A percentile compares a stretch with the other conserved stretches of the same genome.
phyloP scores from a whole-genome alignment of 2,888 invertebrate genomes.

The Parasteatoda lunata region DNA sequence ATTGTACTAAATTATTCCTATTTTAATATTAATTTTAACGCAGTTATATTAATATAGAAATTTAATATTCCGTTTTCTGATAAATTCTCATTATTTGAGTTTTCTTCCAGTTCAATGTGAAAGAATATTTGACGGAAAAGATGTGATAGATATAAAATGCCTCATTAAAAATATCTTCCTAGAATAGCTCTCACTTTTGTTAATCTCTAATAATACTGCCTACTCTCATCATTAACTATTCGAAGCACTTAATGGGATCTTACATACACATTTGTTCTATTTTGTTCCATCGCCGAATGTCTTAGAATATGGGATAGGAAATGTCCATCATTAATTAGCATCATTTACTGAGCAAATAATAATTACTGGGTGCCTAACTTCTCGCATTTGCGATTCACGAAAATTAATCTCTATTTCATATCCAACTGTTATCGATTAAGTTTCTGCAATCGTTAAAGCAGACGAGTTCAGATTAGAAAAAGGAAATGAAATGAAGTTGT shows the following conservation, averaged over 20 bases:
- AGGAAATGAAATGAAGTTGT: neutral
- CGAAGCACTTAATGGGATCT: neutral
- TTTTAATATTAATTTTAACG: no score
- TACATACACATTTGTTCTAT: neutral
- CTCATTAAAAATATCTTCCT: neutral
- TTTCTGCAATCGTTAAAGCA: neutral
- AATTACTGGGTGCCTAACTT: constrained; percentile 5
- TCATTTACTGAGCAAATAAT: constrained; percentile 3
- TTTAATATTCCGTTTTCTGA: no score
- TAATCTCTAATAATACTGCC: neutral
- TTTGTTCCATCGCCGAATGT: neutral
- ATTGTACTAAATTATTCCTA: no score
- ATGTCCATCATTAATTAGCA: constrained; percentile 5
- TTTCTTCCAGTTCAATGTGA: neutral
- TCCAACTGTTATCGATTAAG: constrained; percentile 1
- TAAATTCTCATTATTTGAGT: neutral
- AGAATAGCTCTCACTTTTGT: neutral
- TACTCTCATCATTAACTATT: constrained; percentile 1
- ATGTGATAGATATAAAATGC: neutral
- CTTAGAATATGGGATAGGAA: neutral
- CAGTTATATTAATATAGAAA: no score
- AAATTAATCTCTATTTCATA: constrained; percentile 5
- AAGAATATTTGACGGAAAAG: no score
- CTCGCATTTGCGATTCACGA: neutral
- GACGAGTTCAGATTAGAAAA: neutral